phyloP scores from a whole-genome alignment of 2,113 vertebrate species.

The Corydoras sp. region DNA sequence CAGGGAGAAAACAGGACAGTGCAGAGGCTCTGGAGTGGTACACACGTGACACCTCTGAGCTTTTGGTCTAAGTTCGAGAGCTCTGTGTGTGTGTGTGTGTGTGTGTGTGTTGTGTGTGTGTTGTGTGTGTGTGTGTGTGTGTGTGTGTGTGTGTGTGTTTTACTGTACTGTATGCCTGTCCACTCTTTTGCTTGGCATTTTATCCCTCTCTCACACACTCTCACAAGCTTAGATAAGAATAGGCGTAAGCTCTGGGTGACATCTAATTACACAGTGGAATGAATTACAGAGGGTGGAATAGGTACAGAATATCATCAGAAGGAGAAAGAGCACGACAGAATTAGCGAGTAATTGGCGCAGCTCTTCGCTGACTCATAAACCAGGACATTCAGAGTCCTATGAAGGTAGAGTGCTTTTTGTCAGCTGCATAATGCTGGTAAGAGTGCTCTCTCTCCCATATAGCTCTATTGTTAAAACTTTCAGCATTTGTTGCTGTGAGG shows the following conservation, averaged over 20 bases:
- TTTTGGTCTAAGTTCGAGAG: conserved; percentile 7
- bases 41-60: conserved; percentile 32
- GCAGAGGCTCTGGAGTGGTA: conserved; percentile 17
- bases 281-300: conserved; percentile 16
- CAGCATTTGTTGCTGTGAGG: conserved; percentile 13
- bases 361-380: conserved; percentile 21
- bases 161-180: conserved; percentile 10
- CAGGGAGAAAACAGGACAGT: conserved; percentile 33
- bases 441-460: background rate
- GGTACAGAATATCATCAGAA: conserved; percentile 18
- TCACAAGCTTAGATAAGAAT: conserved; percentile 17
- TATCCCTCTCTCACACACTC: background rate
- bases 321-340: conserved; percentile 17
- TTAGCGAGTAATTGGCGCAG: conserved; percentile 17
- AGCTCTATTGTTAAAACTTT: conserved; percentile 13
- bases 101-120: conserved; percentile 19
- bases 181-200: conserved; percentile 4
- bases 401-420: conserved; percentile 17
- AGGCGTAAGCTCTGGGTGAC: conserved; percentile 29
- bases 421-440: conserved; percentile 20
- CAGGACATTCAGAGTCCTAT: background rate
- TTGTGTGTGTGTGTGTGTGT: background rate
- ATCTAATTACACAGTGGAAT: conserved; percentile 35
- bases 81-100: background rate
- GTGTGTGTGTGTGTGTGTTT: conserved; percentile 15